phyloP scores from a whole-genome alignment of 2,888 invertebrate genomes.

The Coleophora deauratella region DNA sequence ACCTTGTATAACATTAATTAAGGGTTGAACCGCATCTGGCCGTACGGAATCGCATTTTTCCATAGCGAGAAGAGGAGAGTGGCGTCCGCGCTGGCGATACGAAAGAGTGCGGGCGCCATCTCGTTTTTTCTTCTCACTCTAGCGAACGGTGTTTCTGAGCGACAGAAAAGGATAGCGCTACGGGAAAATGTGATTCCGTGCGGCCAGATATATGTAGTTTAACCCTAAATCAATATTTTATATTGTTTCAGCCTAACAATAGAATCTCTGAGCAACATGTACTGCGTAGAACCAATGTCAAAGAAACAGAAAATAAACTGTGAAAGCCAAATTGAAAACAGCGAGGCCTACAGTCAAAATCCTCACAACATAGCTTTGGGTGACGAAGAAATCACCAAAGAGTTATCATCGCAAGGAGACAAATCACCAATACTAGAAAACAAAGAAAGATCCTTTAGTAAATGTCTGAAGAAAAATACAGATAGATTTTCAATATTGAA shows the following conservation, averaged over 20 bases:
- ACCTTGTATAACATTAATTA: too few species aligned
- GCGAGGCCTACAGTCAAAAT: conserved; percentile 21
- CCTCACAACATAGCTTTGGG: conserved; percentile 26
- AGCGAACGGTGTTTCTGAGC: too few species aligned
- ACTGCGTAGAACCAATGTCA: conserved; percentile 43
- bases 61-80: too few species aligned
- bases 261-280: conserved; percentile 58
- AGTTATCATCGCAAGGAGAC: conserved; percentile 23
- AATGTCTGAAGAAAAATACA: conserved; percentile 37
- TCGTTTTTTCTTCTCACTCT: too few species aligned
- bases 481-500: conserved; percentile 39
- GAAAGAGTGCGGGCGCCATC: too few species aligned
- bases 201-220: too few species aligned
- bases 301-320: conserved; percentile 43
- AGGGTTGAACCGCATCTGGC: too few species aligned
- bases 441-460: conserved; percentile 51
- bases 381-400: conserved; percentile 22
- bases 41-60: too few species aligned
- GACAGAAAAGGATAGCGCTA: too few species aligned
- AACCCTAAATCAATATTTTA: too few species aligned
- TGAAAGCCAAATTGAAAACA: conserved; percentile 21
- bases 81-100: too few species aligned
- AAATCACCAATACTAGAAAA: conserved; percentile 64
- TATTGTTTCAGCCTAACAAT: conserved; percentile 47
- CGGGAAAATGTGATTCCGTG: too few species aligned